phyloP scores from a whole-genome alignment of 2,888 invertebrate genomes.

The Drosophila testacea region DNA sequence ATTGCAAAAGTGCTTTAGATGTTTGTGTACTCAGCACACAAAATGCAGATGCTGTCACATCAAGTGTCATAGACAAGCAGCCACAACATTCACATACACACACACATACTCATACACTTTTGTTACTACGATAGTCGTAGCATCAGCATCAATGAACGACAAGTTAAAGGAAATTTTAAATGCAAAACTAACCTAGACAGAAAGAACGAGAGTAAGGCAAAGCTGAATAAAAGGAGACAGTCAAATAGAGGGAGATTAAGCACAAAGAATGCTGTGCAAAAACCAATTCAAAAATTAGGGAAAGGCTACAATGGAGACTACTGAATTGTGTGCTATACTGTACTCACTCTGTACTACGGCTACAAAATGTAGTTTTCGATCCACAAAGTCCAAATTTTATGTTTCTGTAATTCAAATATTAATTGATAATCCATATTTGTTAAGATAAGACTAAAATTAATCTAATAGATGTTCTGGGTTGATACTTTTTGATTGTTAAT shows the following conservation, averaged over 20 bases:
- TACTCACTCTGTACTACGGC: too few species aligned
- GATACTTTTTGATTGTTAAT: too few species aligned
- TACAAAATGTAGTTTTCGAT: too few species aligned
- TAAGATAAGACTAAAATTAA: too few species aligned
- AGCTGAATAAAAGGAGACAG: neutral
- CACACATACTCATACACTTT: slow-evolving; percentile 7
- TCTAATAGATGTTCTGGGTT: too few species aligned
- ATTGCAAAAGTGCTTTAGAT: slow-evolving; percentile 53
- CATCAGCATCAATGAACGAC: slow-evolving; percentile 28
- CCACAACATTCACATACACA: slow-evolving; percentile 19
- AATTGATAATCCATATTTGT: too few species aligned
- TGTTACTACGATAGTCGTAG: slow-evolving; percentile 3
- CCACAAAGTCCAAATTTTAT: too few species aligned
- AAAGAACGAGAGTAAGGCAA: neutral
- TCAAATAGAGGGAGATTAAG: neutral
- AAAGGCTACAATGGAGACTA: too few species aligned
- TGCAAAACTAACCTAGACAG: slow-evolving; percentile 18
- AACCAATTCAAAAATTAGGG: neutral
- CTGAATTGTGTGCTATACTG: too few species aligned
- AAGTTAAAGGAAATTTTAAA: slow-evolving; percentile 35
- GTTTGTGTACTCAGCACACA: slow-evolving; percentile 42
- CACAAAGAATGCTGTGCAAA: neutral
- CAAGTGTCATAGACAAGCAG: slow-evolving; percentile 40
- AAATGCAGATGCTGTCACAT: slow-evolving; percentile 57
- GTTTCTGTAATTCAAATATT: too few species aligned